Conservation (phyloP, 2,113 vertebrate species). For the Butorides virescens region DNA sequence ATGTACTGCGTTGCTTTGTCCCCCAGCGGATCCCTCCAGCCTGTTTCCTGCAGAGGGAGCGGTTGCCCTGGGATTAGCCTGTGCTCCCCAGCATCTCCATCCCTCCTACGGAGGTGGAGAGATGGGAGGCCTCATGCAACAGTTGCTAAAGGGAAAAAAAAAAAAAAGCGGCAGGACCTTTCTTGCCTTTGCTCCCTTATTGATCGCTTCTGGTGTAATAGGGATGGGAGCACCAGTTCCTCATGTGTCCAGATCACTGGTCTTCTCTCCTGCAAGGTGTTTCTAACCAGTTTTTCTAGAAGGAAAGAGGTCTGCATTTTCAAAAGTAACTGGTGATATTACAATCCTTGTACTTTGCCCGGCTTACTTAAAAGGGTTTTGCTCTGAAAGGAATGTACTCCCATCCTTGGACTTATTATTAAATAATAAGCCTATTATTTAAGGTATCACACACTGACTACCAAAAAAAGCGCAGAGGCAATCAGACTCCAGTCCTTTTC, state of each 20-base stretch:
- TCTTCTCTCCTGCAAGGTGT: neutral
- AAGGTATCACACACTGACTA: neutral
- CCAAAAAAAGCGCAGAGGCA: neutral
- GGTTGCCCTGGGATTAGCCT: neutral
- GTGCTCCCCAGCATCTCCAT: neutral
- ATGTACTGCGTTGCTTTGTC: fast-evolving
- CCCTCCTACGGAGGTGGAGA: neutral
- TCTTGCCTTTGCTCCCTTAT: neutral
- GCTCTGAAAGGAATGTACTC: neutral
- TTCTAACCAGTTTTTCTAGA: neutral
- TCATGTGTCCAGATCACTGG: neutral
- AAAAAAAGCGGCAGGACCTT: neutral
- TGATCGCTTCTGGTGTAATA: neutral
- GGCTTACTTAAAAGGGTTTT: neutral
- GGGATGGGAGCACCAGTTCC: neutral
- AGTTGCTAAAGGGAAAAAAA: neutral
- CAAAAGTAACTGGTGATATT: neutral
- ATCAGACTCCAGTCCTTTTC: neutral
- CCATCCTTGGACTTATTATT: neutral
- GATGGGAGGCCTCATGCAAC: neutral
- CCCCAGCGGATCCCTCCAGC: neutral
- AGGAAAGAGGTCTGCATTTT: neutral
- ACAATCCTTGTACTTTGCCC: neutral
- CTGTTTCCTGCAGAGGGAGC: slow-evolving; percentile 35
- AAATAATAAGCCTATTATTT: neutral